Base-by-base conservation (phyloP, 2,113 vertebrate genomes). In the Phalacrocorax carbo region DNA sequence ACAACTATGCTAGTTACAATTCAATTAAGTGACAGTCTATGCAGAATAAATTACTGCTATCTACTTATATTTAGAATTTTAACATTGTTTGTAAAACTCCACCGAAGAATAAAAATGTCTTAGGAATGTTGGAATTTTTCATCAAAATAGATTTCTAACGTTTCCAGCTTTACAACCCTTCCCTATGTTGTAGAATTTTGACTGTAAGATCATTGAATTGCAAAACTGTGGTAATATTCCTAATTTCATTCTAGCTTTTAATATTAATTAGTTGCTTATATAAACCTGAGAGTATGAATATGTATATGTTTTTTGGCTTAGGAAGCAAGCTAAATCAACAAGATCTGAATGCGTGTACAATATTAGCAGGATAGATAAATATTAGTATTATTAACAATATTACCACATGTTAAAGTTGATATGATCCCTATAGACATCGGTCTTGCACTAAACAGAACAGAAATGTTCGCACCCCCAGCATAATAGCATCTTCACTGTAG, bases 21-120 rank as follows among this genome's bases (percentile, higher is more conserved):
- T 96, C 92, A 96, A 89, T 96, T 96, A 94, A 96, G 46, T 92
- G 58, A 10, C 65, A 82, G 48, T 91, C 64, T 92, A 70, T 58
- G 29, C 17, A 90, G 79, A 96, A 96, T 94, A 92, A 96, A 96
- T 96, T 95, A 80, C 23, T 91, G n/a, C 71, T 75, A 95, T 51
- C 21, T 70, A 60, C 11, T 83, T 69, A 70, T 42, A 88, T 91
- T 93, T 94, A 86, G 68, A 52, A 11, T 82, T 94, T 93, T 96
- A 40, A 93, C 32, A 83, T 91, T 91, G 88, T 77, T 77, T 94
- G 75, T 84, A 93, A 97, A 92, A 91, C 36, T 36, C 95, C 64
- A 82, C 7, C 7, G 66, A 70, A 69, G 49, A 48, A 58, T 20
- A 72, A 93, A 94, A 94, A 85, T 8, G 2, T 44, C 51, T 69